Conservation (phyloP, 92 coral and sea anemone species). For the Hydrozoanthus gracilis region DNA sequence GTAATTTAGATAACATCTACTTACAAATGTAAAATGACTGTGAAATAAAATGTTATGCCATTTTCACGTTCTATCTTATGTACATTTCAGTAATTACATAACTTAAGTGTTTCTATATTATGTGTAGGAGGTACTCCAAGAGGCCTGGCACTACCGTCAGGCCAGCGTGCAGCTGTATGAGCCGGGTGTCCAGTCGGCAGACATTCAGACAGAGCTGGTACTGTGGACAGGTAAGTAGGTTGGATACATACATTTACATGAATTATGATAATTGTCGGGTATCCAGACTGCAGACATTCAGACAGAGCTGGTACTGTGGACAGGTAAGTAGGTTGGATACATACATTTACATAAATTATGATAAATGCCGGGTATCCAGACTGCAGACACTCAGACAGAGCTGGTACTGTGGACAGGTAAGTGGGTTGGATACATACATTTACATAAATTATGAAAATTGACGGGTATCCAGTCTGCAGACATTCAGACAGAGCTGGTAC, state of each 20-base stretch:
- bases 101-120: not conserved
- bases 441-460: not conserved
- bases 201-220: slow-evolving; percentile 69
- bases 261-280: not conserved
- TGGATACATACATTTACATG: not conserved
- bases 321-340: slow-evolving; percentile 57
- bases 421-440: not conserved
- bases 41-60: no score
- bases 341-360: not conserved
- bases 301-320: slow-evolving; percentile 73
- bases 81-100: not conserved
- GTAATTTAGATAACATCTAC: no score
- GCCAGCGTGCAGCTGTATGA: slow-evolving; percentile 67
- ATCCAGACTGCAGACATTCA: slow-evolving; percentile 28
- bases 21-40: no score
- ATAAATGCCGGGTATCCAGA: not conserved
- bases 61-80: no score
- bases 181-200: slow-evolving; percentile 51
- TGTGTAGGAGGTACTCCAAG: slow-evolving; percentile 78
- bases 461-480: slow-evolving; percentile 25
- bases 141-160: slow-evolving; percentile 95
- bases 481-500: slow-evolving; percentile 38
- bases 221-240: slow-evolving; percentile 88
- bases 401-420: slow-evolving; percentile 91
- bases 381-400: slow-evolving; percentile 21